Conservation (phyloP, 2,113 vertebrate species). For the Daubentonia madagascariensis region DNA sequence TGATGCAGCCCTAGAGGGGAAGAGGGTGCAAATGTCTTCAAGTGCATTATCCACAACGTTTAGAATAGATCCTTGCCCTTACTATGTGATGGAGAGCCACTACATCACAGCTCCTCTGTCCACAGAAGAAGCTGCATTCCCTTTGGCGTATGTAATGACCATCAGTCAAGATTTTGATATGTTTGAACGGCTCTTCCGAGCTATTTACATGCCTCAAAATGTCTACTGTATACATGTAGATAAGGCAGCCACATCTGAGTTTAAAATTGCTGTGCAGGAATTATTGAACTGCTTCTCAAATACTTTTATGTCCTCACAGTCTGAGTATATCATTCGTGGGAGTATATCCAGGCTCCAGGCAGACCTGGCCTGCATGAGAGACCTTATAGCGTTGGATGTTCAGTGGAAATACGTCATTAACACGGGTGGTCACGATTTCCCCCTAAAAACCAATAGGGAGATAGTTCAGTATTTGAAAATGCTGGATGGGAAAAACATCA, state of each 20-base stretch:
- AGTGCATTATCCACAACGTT: neutral
- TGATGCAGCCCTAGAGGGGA: neutral
- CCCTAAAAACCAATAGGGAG: neutral
- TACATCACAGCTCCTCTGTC: neutral
- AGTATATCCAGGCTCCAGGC: neutral
- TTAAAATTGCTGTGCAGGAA: neutral
- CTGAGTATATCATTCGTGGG: neutral
- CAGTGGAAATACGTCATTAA: neutral
- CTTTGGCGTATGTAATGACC: neutral
- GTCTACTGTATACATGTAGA: neutral
- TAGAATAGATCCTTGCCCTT: neutral
- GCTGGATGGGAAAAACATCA: neutral
- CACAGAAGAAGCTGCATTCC: neutral
- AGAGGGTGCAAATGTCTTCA: neutral
- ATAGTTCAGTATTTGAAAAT: neutral
- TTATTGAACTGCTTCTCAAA: neutral
- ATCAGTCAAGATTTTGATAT: neutral
- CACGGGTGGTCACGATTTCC: neutral
- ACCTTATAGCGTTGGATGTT: neutral
- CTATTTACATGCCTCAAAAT: neutral
- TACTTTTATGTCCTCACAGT: neutral
- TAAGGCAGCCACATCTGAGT: neutral
- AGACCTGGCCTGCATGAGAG: neutral
- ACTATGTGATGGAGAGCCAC: neutral
- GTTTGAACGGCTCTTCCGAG: neutral